These are phyloP conservation scores for Lacerta viridis DNA, from an alignment of 2,797 vertebrate species.

Conservation along the genomic window DNA sequence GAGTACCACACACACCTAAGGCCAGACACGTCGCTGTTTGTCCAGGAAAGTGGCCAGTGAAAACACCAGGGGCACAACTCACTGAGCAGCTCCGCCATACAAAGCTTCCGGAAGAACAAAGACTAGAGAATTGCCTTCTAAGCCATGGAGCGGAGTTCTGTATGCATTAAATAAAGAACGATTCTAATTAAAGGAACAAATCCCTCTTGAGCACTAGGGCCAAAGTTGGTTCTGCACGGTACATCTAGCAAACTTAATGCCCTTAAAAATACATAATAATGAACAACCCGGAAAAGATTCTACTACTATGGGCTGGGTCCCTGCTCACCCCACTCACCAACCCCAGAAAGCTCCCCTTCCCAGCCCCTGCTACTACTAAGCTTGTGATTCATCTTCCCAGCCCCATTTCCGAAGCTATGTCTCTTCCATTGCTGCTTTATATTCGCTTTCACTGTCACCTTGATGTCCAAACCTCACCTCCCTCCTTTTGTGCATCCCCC, in stretches of 20 bases:
- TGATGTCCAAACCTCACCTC: too few relatives aligned
- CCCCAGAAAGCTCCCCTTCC: too few relatives aligned
- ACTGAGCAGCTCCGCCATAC: neutral
- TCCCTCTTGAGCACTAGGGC: conserved; percentile 26
- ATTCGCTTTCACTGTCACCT: too few relatives aligned
- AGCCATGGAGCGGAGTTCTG: neutral
- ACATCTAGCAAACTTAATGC: neutral
- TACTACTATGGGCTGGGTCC: neutral
- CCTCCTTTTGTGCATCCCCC: too few relatives aligned
- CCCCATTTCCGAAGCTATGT: too few relatives aligned
- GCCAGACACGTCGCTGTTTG: neutral
- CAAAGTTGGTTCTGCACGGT: neutral
- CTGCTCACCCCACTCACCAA: too few relatives aligned
- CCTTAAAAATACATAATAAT: neutral
- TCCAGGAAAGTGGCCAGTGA: neutral
- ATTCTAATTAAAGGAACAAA: conserved; percentile 3
- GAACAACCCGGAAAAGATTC: neutral
- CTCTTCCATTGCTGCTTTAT: too few relatives aligned
- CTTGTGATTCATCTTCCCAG: too few relatives aligned
- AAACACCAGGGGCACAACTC: neutral
- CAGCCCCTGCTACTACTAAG: too few relatives aligned
- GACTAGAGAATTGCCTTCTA: neutral
- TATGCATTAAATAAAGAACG: neutral
- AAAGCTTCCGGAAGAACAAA: neutral
- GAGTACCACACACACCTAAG: too few relatives aligned